Conservation (phyloP, 2,888 invertebrate genomes). For the Oconnorella tubifera region DNA sequence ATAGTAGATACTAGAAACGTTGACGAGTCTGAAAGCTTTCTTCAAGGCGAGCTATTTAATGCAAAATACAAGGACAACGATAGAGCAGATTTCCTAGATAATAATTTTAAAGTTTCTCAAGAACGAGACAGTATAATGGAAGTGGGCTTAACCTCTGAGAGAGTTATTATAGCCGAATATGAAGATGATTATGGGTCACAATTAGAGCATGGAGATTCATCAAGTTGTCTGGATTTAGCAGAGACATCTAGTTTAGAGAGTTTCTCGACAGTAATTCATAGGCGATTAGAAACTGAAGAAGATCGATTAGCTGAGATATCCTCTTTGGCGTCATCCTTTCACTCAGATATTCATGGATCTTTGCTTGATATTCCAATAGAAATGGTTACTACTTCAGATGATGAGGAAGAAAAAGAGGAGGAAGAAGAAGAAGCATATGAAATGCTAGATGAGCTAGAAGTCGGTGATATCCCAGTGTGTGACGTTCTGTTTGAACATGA, state of each 20-base stretch:
- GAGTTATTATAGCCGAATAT: not conserved
- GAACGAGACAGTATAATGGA: too few relatives aligned
- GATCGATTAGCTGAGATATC: constrained; percentile 61
- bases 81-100: too few relatives aligned
- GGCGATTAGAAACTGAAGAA: constrained; percentile 45
- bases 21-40: too few relatives aligned
- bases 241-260: constrained; percentile 54
- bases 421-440: constrained; percentile 38
- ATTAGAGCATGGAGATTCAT: constrained; percentile 1
- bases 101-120: too few relatives aligned
- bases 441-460: constrained; percentile 22
- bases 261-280: constrained; percentile 53
- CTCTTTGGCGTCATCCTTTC: constrained; percentile 57
- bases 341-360: constrained; percentile 60
- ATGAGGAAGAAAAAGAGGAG: constrained; percentile 20
- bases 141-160: too few relatives aligned
- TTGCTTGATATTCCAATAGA: constrained; percentile 73
- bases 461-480: not conserved
- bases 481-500: constrained; percentile 3
- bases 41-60: too few relatives aligned
- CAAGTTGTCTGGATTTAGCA: constrained; percentile 35
- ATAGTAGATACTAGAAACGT: too few relatives aligned
- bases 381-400: too few relatives aligned
- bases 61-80: too few relatives aligned
- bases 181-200: not conserved